Conservation (phyloP, 2,113 vertebrate genomes). For the Platanista minor region DNA sequence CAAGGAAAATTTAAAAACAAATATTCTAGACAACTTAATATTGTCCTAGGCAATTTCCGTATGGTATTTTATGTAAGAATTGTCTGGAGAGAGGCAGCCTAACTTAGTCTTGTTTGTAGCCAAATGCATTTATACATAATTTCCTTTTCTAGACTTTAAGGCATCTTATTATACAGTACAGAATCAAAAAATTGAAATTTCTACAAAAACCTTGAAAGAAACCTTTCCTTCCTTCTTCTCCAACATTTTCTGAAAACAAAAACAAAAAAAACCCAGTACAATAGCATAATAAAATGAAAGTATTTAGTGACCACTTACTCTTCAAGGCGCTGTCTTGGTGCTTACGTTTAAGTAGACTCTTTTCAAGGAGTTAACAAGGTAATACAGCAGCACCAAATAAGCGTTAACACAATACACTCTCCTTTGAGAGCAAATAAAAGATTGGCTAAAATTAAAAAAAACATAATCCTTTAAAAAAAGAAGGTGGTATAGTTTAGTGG, state of each 20-base stretch:
- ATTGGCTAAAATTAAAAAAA: background rate
- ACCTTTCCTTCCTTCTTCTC: background rate
- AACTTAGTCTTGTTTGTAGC: background rate
- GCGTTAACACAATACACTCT: background rate
- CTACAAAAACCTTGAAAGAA: background rate
- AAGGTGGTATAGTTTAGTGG: background rate
- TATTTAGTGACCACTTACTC: background rate
- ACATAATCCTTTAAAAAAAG: background rate
- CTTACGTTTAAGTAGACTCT: background rate
- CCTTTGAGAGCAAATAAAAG: background rate
- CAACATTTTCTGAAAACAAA: background rate
- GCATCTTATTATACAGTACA: background rate
- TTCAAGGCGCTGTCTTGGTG: background rate
- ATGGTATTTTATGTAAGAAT: background rate
- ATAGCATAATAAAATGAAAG: background rate
- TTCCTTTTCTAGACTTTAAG: background rate
- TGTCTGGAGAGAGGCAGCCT: background rate
- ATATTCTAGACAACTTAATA: constrained; percentile 17
- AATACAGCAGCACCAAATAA: background rate
- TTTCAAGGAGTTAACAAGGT: background rate
- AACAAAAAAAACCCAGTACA: background rate
- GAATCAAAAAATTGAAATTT: background rate
- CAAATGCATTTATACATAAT: background rate
- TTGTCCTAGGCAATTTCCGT: background rate
- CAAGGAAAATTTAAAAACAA: background rate